These are phyloP conservation scores for Pygoscelis adeliae DNA, from an alignment of 2,113 vertebrate species.

Conservation along the genomic window DNA sequence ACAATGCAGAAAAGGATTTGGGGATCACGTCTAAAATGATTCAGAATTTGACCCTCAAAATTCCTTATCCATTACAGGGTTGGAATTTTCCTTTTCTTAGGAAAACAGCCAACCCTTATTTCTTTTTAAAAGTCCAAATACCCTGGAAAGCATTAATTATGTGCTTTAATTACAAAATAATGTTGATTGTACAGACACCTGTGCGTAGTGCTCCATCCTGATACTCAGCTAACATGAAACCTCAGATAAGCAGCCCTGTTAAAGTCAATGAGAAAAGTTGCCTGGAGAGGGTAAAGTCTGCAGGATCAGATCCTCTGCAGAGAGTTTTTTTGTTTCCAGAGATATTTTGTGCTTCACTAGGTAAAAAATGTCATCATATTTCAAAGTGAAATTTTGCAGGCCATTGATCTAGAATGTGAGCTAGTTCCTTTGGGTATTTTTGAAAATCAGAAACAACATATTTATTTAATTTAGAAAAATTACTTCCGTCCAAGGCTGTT, in stretches of 20 bases:
- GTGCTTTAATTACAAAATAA: background rate
- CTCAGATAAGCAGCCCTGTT: background rate
- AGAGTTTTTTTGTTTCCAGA: background rate
- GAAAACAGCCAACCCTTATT: background rate
- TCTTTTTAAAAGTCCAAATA: background rate
- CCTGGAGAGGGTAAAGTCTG: background rate
- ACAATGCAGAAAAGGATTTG: background rate
- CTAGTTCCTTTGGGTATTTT: constrained; percentile 27
- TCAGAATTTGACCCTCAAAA: background rate
- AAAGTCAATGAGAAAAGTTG: background rate
- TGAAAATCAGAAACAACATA: constrained; percentile 36
- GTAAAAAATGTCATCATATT: constrained; percentile 7
- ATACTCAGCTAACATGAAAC: background rate
- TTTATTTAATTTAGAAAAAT: constrained; percentile 62
- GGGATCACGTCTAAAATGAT: background rate
- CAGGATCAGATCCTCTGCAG: background rate
- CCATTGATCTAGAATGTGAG: constrained; percentile 43
- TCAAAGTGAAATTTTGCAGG: constrained; percentile 57
- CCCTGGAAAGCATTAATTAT: background rate
- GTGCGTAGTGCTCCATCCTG: background rate
- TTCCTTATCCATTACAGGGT: background rate
- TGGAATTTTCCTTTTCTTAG: background rate
- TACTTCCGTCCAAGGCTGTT: constrained; percentile 13
- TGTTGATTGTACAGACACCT: background rate
- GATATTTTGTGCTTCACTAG: background rate